Evolutionary conservation across 2,888 invertebrate species (phyloP).

Genomic region (Pyrrhia umbra): DNA sequence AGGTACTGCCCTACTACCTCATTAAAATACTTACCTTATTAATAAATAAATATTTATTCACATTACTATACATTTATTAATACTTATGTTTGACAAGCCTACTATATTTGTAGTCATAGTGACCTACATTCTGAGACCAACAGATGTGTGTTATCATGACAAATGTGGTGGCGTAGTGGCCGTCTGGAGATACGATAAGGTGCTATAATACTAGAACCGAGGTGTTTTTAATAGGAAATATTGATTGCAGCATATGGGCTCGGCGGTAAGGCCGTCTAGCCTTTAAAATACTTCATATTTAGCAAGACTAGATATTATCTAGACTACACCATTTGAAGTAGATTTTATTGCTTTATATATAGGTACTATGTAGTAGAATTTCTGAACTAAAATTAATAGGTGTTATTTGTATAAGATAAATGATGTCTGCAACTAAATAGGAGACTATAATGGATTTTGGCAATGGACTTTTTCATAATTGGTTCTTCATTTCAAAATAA

Average conservation of each 20-base stretch:
- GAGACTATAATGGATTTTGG: too few relatives aligned
- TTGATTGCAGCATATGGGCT: slow-evolving; percentile 19
- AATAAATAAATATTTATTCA: slow-evolving; percentile 8
- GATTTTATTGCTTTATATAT: neutral
- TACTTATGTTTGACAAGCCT: slow-evolving; percentile 20
- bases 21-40: neutral
- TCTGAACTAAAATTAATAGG: too few relatives aligned
- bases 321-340: neutral
- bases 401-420: too few relatives aligned
- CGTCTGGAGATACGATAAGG: slow-evolving; percentile 45
- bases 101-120: slow-evolving; percentile 18
- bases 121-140: slow-evolving; percentile 43
- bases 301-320: neutral
- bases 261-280: neutral
- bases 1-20: neutral
- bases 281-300: neutral
- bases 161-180: slow-evolving; percentile 29
- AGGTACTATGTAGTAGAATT: too few relatives aligned
- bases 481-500: too few relatives aligned
- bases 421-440: too few relatives aligned
- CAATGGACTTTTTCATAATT: too few relatives aligned
- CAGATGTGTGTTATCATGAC: slow-evolving; percentile 48
- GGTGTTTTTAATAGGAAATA: neutral
- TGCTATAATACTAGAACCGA: neutral
- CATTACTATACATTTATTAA: neutral